Percentiles rank a stretch among this genome's conserved stretches.
These are phyloP conservation scores for Ophion ventricosus DNA, from an alignment of 2,888 invertebrate genomes.

Conservation along the genomic window DNA sequence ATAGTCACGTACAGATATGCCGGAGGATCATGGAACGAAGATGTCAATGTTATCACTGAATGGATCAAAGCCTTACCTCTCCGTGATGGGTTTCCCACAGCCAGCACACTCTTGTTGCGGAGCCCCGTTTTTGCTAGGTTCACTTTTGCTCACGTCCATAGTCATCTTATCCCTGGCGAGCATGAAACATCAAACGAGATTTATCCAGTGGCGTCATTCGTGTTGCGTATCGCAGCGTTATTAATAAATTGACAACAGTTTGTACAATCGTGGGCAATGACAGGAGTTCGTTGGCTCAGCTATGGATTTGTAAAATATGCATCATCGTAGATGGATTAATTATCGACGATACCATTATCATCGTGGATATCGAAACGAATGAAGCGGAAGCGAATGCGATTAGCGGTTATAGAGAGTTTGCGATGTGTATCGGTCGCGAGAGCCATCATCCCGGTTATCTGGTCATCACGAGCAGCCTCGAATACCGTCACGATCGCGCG, in stretches of 20 bases:
- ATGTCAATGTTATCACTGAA: background rate
- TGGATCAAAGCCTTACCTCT: slow-evolving; percentile 85
- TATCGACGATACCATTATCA: slow-evolving; percentile 57
- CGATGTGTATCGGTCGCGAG: background rate
- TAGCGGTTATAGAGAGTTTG: background rate
- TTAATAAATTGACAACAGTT: background rate
- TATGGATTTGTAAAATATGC: background rate
- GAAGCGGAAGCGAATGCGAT: background rate
- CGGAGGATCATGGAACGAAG: too few species aligned
- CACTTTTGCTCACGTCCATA: slow-evolving; percentile 82
- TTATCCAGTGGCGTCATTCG: background rate
- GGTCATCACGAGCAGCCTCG: slow-evolving; percentile 31
- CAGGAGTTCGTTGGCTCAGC: background rate
- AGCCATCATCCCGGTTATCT: background rate
- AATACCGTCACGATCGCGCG: slow-evolving; percentile 21
- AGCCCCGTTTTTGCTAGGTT: slow-evolving; percentile 80
- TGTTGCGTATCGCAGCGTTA: background rate
- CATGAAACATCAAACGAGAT: slow-evolving; percentile 13
- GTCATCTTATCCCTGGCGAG: slow-evolving; percentile 77
- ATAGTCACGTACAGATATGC: too few species aligned
- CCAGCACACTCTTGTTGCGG: slow-evolving; percentile 90
- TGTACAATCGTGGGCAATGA: background rate
- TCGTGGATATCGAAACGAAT: background rate
- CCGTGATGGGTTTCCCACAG: slow-evolving; percentile 93
- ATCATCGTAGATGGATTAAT: background rate